Percentiles rank a stretch among this genome's conserved stretches.
phyloP scores from a whole-genome alignment of 2,113 vertebrate genomes.

The Melozone crissalis region DNA sequence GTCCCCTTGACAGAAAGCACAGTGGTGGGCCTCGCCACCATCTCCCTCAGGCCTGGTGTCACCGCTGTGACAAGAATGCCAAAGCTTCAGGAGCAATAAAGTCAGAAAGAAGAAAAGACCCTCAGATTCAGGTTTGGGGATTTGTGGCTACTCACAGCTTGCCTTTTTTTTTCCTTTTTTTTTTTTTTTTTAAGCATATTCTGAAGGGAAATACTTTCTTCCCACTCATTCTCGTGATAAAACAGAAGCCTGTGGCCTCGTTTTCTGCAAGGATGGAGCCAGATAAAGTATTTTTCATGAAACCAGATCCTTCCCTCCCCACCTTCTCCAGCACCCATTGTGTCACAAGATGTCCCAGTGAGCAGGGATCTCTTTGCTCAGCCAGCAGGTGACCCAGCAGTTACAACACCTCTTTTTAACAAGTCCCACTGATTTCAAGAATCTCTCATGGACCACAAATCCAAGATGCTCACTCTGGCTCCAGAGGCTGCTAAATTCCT shows the following conservation, averaged over 20 bases:
- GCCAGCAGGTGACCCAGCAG: neutral
- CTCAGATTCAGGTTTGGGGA: neutral
- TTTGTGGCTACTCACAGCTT: neutral
- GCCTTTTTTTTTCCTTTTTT: fast-evolving
- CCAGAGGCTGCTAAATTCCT: neutral
- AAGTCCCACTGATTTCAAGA: neutral
- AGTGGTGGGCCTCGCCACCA: neutral
- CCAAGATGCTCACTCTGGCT: neutral
- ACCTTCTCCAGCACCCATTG: neutral
- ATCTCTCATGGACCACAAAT: neutral
- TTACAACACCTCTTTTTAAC: neutral
- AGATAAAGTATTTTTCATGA: neutral
- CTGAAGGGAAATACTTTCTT: neutral
- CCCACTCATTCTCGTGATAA: neutral
- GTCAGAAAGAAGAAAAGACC: neutral
- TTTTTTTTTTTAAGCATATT: neutral
- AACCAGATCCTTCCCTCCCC: neutral
- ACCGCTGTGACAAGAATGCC: neutral
- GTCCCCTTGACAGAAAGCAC: conserved; percentile 3
- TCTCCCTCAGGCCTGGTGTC: neutral
- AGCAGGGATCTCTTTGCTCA: neutral
- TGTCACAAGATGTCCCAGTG: neutral
- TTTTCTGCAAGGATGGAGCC: neutral
- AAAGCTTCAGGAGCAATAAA: neutral
- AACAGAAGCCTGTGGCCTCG: neutral